phyloP scores from a whole-genome alignment of 2,888 invertebrate genomes.

The Reticulitermes lucifugus region DNA sequence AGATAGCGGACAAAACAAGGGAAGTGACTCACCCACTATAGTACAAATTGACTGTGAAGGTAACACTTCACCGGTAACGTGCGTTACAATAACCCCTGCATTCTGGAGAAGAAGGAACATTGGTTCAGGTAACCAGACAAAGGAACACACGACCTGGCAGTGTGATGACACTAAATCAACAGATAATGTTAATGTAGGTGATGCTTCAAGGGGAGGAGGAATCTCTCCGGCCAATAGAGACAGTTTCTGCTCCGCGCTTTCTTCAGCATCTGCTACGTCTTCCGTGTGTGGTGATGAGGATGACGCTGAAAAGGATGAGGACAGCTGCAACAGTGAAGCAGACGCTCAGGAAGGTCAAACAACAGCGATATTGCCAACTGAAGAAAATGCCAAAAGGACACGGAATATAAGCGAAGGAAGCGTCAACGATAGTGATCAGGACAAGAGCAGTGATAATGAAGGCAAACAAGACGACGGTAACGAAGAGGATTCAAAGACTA shows the following conservation, averaged over 20 bases:
- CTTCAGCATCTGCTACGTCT: slow-evolving; percentile 30
- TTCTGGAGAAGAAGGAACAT: slow-evolving; percentile 46
- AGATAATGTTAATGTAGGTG: too few relatives aligned
- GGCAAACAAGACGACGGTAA: neutral
- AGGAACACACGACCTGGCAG: neutral
- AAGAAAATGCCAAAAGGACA: neutral
- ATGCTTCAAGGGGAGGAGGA: neutral
- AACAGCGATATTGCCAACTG: too few relatives aligned
- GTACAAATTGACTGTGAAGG: slow-evolving; percentile 25
- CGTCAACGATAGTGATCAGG: neutral
- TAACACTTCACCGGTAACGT: slow-evolving; percentile 46
- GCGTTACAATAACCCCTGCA: slow-evolving; percentile 49
- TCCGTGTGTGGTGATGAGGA: slow-evolving; percentile 37
- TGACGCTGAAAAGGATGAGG: neutral
- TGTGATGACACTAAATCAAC: neutral
- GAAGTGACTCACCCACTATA: neutral
- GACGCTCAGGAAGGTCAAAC: neutral
- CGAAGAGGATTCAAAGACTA: neutral
- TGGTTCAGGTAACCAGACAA: too few relatives aligned
- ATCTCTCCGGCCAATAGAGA: slow-evolving; percentile 20
- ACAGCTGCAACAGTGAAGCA: neutral
- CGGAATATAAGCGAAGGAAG: neutral
- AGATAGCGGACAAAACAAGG: neutral
- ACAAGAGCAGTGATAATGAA: slow-evolving; percentile 7
- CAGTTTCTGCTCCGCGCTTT: slow-evolving; percentile 33